These are phyloP conservation scores for Stenichneumon culpator DNA, from an alignment of 2,888 invertebrate genomes.

Conservation along the genomic window DNA sequence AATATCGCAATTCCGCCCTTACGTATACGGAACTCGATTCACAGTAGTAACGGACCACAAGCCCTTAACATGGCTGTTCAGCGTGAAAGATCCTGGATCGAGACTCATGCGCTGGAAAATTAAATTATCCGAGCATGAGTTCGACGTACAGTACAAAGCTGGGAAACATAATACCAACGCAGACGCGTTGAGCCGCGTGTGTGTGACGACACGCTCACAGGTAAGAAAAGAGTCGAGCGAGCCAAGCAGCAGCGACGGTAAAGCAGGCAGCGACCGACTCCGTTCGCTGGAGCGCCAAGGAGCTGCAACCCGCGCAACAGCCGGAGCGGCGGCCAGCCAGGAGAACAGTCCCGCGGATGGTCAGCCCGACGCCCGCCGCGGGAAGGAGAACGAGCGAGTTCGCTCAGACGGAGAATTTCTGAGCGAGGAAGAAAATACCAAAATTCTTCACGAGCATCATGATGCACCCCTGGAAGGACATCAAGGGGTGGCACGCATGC, in stretches of 20 bases:
- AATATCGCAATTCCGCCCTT: constrained; percentile 34
- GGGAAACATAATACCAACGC: no score
- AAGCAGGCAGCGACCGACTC: background rate
- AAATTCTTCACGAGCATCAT: constrained; percentile 52
- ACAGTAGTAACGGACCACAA: no score
- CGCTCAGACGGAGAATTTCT: background rate
- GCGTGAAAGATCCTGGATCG: background rate
- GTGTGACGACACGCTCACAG: background rate
- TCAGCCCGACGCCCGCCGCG: background rate
- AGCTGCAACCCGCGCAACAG: background rate
- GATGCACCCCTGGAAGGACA: constrained; percentile 44
- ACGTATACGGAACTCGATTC: constrained; percentile 8
- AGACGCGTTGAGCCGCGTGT: no score
- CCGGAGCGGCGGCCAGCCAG: no score
- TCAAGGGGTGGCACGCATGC: constrained; percentile 58
- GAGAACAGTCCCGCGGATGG: background rate
- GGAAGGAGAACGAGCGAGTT: background rate
- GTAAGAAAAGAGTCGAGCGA: background rate
- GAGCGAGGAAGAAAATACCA: background rate
- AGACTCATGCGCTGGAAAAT: no score
- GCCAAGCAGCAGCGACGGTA: background rate
- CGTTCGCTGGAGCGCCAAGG: background rate
- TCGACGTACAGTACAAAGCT: background rate
- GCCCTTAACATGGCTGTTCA: background rate
- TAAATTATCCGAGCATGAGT: background rate